Evolutionary conservation across 2,797 vertebrate genomes (phyloP), one percentile per base, ranked within the genome.

Genomic region (Limnodromus scolopaceus): DNA sequence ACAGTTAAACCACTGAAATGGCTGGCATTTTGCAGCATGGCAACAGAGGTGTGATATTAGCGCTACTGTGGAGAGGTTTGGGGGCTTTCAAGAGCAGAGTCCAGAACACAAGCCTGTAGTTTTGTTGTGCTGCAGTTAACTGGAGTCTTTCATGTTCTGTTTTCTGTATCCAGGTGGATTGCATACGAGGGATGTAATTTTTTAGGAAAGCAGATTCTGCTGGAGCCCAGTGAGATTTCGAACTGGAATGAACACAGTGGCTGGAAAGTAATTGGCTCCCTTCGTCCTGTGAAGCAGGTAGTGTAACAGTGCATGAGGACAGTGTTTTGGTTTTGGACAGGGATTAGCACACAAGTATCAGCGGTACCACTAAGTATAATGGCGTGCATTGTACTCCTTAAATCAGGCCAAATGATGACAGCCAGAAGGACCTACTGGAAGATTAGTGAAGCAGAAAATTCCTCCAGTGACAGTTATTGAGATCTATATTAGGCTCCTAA

Each of bases 271-370:
- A 96, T 99, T 32, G 98, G 99, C 38, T 99, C 99, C 41, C 97
- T 99, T 66, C 98, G 98, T 68, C 98, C 98, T 46, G 25, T 99
- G 92, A 98, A 98, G 93, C 98, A 98, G 98, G 99, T 99, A 97
- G 70, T 57, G 49, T 20, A 25, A 64, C 13, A 58, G 11, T 25
- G 11, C 34, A 18, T 20, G 39, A 39, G 57, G 38, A 63, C n/a
- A 34, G 4, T 7, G 36, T 1, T 1, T 32, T 51, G 7, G 22
- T 22, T 64, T 5, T 53, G 36, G 18, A 10, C 53, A 53, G 72
- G 45, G 36, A 0, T n/a, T 41, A 53, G 36, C 14, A 16, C 69
- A 14, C 27, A 49, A 60, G 2, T 14, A 16, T 51, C 78, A 38
- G 13, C n/a, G 72, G 57, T 23, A 6, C 27, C 49, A 32, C 28